Conservation (phyloP, 2,113 vertebrate genomes). For the Ictalurus furcatus region DNA sequence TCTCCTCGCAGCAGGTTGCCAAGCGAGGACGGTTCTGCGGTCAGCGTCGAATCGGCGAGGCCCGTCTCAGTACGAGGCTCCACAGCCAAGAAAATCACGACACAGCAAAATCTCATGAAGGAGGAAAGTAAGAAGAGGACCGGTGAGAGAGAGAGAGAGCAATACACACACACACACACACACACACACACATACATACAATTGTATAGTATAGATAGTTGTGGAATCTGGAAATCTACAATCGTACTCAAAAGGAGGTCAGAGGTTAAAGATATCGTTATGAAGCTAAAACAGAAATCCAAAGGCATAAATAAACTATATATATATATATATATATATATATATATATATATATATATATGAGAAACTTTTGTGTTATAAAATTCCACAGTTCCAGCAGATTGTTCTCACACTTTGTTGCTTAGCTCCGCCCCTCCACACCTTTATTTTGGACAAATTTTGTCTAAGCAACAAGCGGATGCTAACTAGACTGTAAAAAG, state of each 20-base stretch:
- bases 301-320: no score
- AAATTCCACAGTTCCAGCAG: not conserved
- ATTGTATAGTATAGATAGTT: no score
- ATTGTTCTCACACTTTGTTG: not conserved
- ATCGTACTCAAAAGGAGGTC: no score
- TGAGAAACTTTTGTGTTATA: no score
- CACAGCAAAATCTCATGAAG: slow-evolving; percentile 87
- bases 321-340: no score
- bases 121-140: slow-evolving; percentile 86
- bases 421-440: not conserved
- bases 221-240: no score
- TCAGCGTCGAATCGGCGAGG: slow-evolving; percentile 94
- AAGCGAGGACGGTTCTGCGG: slow-evolving; percentile 92
- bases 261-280: no score
- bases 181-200: slow-evolving; percentile 28
- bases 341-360: no score
- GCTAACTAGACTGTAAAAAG: not conserved
- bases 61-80: slow-evolving; percentile 82
- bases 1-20: slow-evolving; percentile 91
- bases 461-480: not conserved
- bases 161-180: slow-evolving; percentile 28
- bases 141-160: slow-evolving; percentile 78
- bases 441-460: not conserved
- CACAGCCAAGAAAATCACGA: slow-evolving; percentile 81
- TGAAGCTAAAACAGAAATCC: no score